phyloP scores from a whole-genome alignment of 2,113 vertebrate genomes.

The Embiotoca jacksoni region DNA sequence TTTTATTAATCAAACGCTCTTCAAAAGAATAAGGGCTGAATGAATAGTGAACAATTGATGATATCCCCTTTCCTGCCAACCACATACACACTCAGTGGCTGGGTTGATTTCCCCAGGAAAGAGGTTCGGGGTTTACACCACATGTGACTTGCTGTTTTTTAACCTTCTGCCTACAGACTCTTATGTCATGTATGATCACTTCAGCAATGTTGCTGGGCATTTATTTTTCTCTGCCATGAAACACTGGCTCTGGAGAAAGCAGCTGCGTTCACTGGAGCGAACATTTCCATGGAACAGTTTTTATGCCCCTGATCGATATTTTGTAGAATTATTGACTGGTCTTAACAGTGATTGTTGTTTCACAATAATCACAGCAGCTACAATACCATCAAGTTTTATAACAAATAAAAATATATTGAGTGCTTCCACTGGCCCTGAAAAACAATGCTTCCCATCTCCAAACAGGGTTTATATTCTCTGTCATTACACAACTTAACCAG shows the following conservation, averaged over 20 bases:
- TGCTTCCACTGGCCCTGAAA: conserved; percentile 12
- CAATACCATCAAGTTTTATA: conserved; percentile 15
- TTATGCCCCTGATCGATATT: conserved; percentile 38
- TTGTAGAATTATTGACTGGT: conserved; percentile 40
- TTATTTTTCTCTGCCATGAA: conserved; percentile 72
- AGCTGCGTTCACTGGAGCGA: conserved; percentile 57
- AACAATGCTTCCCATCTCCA: conserved; percentile 3
- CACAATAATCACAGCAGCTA: conserved; percentile 26
- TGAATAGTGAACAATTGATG: conserved; percentile 18
- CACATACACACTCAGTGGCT: background rate
- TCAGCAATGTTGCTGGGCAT: conserved; percentile 75
- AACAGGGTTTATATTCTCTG: conserved; percentile 42
- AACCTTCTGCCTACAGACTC: conserved; percentile 85
- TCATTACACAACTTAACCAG: conserved; percentile 47
- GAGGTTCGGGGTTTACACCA: conserved; percentile 79
- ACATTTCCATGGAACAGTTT: conserved; percentile 40
- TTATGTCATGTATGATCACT: conserved; percentile 85
- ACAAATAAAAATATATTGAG: conserved; percentile 36
- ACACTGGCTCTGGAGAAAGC: conserved; percentile 72
- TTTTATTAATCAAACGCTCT: background rate
- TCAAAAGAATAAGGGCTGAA: conserved; percentile 24
- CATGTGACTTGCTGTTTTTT: conserved; percentile 84
- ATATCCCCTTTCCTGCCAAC: conserved; percentile 19
- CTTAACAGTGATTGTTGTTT: conserved; percentile 27
- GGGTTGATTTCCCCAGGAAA: conserved; percentile 76